Evolutionary conservation across 2,113 vertebrate genomes (phyloP).

Genomic region (Dicrurus megarhynchus): DNA sequence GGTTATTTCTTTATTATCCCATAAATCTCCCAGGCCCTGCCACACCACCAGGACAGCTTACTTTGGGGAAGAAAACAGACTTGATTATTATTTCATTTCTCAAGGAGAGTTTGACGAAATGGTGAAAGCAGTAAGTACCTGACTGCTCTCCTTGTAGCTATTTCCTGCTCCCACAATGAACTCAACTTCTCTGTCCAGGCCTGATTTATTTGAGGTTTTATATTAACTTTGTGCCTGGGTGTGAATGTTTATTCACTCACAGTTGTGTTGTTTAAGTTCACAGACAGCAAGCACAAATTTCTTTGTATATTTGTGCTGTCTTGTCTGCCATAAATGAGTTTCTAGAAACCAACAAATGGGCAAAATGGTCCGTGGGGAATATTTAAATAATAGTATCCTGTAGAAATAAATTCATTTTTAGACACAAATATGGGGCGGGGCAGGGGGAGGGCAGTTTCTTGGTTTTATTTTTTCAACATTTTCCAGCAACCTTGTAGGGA

Average conservation of each 20-base stretch:
- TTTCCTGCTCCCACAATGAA: neutral
- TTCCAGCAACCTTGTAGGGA: neutral
- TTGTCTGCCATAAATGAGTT: neutral
- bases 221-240: neutral
- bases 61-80: conserved; percentile 84
- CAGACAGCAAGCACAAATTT: neutral
- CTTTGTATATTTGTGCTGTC: neutral
- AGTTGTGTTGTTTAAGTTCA: neutral
- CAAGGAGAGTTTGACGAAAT: conserved; percentile 83
- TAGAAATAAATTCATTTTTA: neutral
- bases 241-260: neutral
- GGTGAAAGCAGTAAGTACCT: conserved; percentile 75
- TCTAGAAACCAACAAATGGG: neutral
- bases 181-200: neutral
- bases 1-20: neutral
- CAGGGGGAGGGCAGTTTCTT: too few species aligned
- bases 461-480: neutral
- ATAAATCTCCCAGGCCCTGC: conserved; percentile 76
- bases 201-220: neutral
- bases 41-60: conserved; percentile 89
- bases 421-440: rapidly evolving
- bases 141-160: neutral
- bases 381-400: neutral
- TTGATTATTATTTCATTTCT: conserved; percentile 89
- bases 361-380: neutral